Percentiles rank a stretch among this genome's conserved stretches.
Evolutionary conservation across 2,797 vertebrate species (phyloP).

Genomic region (Prionace glauca): DNA sequence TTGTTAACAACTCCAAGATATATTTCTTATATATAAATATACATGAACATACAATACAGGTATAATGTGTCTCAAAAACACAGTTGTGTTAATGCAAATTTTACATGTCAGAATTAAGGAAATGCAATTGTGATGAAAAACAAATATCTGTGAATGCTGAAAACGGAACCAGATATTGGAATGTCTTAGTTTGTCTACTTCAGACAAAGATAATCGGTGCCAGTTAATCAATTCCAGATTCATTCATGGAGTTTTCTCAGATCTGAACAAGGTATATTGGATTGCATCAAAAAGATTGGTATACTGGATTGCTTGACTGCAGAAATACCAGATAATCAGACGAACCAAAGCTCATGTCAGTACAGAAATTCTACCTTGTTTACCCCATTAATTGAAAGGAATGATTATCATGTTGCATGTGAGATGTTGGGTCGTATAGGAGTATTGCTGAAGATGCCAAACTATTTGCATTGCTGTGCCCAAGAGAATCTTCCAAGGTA

Average conservation of each 20-base stretch:
- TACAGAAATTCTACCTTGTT: neutral
- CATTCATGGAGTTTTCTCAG: neutral
- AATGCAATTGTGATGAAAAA: slow-evolving; percentile 3
- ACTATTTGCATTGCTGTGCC: too few relatives aligned
- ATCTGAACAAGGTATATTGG: neutral
- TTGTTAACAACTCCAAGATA: neutral
- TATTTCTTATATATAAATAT: neutral
- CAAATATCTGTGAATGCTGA: neutral
- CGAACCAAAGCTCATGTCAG: neutral
- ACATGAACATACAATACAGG: neutral
- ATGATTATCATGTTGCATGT: neutral
- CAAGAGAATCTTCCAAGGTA: neutral
- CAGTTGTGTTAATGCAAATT: neutral
- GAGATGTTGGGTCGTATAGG: neutral
- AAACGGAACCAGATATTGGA: neutral
- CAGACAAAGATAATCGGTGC: neutral
- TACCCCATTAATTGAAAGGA: neutral
- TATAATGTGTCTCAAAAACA: neutral
- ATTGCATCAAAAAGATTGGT: too few relatives aligned
- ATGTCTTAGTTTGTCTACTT: neutral
- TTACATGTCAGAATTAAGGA: neutral
- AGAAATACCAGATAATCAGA: neutral
- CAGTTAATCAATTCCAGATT: neutral
- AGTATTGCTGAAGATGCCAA: neutral
- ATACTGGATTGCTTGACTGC: neutral